Base-by-base conservation (phyloP, 92 coral and sea anemone genomes). In the Pocillopora grandis region DNA sequence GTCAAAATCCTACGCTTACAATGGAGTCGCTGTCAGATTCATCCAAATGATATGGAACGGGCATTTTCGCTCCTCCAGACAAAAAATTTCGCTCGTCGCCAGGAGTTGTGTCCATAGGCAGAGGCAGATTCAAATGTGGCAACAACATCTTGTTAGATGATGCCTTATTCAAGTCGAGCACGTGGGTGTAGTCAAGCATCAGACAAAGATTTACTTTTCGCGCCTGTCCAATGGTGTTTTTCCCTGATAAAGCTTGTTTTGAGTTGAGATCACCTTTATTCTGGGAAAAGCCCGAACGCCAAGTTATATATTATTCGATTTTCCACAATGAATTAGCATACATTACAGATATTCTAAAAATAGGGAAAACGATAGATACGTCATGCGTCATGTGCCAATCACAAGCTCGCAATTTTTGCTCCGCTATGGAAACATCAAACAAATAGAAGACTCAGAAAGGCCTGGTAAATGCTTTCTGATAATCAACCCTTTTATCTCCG, bases 1-100 rank as follows among this genome's bases (percentile, higher is more conserved):
- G n/a, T 36, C 15, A 74, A 83, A 71, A 12, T 70, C 10, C 20
- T 19, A 17, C 42, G 86, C 98, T 87, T 90, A 94, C 98, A 76
- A 88, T 94, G 12, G 98, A 94, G 70, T 94, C 98, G 31, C 80
- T 90, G 86, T 94, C 98, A 10, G 98, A 94, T 59, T 94, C 98
- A 12, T 94, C 95, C 77, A 85, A 42, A 77, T 20, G 89, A 62
- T 75, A 65, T 10, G 93, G 93, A 16, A 93, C 98, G n/a, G 98
- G 98, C 98, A 94, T 92, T 48, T 86, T 76, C 31, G 89, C 75
- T 60, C 75, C 92, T 58, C 86, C 86, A 33, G 72, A 18, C 9
- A 75, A 31, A 37, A 72, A 62, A 52, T 49, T 73, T 83, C 86
- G 62, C 52, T 75, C 86, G 86, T 83, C 86, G 86, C 35, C 66